Base-by-base conservation (phyloP, 2,113 vertebrate genomes). In the Vulpes vulpes region DNA sequence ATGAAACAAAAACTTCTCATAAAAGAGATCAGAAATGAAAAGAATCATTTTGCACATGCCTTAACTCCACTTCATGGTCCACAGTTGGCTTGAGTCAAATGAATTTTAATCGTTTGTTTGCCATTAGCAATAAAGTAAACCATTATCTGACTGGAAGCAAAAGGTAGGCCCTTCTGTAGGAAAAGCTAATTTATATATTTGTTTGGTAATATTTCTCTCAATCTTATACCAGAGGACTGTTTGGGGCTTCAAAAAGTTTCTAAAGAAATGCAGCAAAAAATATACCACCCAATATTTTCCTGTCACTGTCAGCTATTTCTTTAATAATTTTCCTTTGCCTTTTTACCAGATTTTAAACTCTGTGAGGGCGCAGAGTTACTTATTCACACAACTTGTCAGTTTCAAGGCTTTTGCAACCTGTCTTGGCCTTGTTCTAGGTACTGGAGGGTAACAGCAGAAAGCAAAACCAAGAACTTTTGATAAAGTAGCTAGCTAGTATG, bases 91-190 rank as follows among this genome's bases (percentile, higher is more conserved):
- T 69, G 57, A 76, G n/a, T 78, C 23, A 79, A 17, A 57, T 95
- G 25, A 55, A 83, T 95, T 97, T 94, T 84, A 96, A 84, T 43
- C 22, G 11, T 62, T 74, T 81, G 20, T 80, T 67, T 86, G 22
- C 12, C 25, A n/a, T 11, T 69, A 14, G 79, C 38, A 83, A 51
- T 59, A 88, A 94, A 86, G 27, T 60, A 60, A 62, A 27, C 11
- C 19, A 15, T 67, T 60, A 84, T 62, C 55, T 94, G 60, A 6
- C 27, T 92, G 30, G 60, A 94, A 67, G 32, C 32, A 92, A 95
- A 76, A 83, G 19, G 15, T 22, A 73, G 49, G 22, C 30, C 57
- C 32, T 71, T 89, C 27, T 49, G 53, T 38, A 12, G 22, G 73
- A 64, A 69, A 3, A 92, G 5, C 12, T 67, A 5, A 49, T n/a